Conservation (phyloP, 2,888 invertebrate species). For the Nomada ferruginata region DNA sequence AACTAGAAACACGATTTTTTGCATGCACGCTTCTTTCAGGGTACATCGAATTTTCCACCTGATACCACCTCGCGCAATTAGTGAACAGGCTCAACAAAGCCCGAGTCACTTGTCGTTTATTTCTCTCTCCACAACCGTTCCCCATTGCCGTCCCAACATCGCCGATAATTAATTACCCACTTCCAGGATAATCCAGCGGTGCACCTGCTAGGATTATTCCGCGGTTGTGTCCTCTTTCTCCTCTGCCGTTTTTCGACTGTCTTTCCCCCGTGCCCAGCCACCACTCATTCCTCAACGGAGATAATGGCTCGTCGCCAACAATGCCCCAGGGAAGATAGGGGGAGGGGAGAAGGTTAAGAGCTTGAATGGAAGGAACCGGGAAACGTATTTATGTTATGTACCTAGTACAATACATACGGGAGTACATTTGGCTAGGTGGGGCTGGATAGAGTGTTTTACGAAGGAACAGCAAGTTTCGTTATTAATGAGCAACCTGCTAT, state of each 20-base stretch:
- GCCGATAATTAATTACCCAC: constrained; percentile 68
- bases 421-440: neutral
- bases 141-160: constrained; percentile 24
- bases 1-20: neutral
- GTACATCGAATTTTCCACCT: constrained; percentile 24
- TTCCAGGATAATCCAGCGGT: constrained; percentile 42
- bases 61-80: constrained; percentile 55
- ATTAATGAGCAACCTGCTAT: neutral
- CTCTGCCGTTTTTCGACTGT: constrained; percentile 30
- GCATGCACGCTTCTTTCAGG: constrained; percentile 6
- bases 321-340: constrained; percentile 38
- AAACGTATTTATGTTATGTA: constrained; percentile 25
- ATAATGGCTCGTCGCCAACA: constrained; percentile 71
- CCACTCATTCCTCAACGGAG: constrained; percentile 56
- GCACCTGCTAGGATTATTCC: constrained; percentile 59
- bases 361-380: constrained; percentile 31
- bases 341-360: constrained; percentile 14
- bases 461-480: neutral
- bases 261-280: constrained; percentile 30
- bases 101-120: constrained; percentile 24
- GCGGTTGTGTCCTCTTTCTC: constrained; percentile 45
- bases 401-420: neutral
- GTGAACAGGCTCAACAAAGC: constrained; percentile 52
- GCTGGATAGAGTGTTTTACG: neutral
- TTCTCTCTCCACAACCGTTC: constrained; percentile 16